Evolutionary conservation across 30 jellyfish, hydroid and myxozoan genomes (phyloP), one percentile per base, ranked within the genome.

Genomic region (Chrysaora quinquecirrha): DNA sequence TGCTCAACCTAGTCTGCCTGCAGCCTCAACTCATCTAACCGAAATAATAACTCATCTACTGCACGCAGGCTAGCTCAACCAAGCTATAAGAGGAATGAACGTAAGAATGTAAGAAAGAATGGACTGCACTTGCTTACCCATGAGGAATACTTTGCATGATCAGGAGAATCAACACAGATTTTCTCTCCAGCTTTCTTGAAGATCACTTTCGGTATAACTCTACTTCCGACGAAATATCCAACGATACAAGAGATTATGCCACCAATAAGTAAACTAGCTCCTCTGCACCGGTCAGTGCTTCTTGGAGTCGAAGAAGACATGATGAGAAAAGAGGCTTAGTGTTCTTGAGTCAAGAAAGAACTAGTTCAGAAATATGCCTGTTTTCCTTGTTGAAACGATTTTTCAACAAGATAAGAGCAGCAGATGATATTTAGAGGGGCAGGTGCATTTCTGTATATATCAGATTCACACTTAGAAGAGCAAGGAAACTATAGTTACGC

Each of bases 111-210:
- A n/a, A n/a, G n/a, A n/a, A n/a, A n/a, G n/a, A n/a, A n/a, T n/a
- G n/a, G n/a, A n/a, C n/a, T n/a, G n/a, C n/a, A n/a, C 18, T n/a
- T 2, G 50, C 96, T 34, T 49, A 86, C 96, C 96, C 96, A 86
- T 1, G 9, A 18, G 19, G 31, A 18, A 50, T 74, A 86, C 10
- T 47, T 20, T 22, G 49, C 12, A 75, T 69, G 74, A 3, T 48
- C 23, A 3, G 75, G 35, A 20, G 96, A 86, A 38, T 76, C 85
- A 25, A 86, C 50, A 65, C 96, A 86, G 0, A 58, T 20, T 14
- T 64, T 74, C 34, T 30, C 80, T 30, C 34, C 33, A 0, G 71
- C 61, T 3, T 27, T 68, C 21, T 30, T 58, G 16, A 75, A 29
- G 0, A 76, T 14, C 32, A 29, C 24, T 22, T 20, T 54, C 14